Evolutionary conservation across 2,113 vertebrate genomes (phyloP), one percentile per base, ranked within the genome.

Genomic region (Ardeotis arabs): DNA sequence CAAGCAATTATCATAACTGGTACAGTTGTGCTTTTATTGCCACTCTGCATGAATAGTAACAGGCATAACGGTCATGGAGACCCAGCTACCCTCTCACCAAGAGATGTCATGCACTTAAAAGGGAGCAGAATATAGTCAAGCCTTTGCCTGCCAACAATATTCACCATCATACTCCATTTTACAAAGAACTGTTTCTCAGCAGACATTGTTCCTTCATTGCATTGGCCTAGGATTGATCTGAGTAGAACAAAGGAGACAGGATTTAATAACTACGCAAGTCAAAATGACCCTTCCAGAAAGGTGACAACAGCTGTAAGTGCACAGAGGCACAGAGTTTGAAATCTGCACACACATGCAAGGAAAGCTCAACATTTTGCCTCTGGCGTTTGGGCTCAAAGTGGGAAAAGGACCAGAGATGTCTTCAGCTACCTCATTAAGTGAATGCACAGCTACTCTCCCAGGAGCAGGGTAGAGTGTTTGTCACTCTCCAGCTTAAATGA

Each of bases 351-450:
- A 52, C 52, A 66, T 53, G 80, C 62, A 89, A 89, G 80, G 35
- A 59, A 87, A 84, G 6, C 68, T 95, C 73, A 59, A 69, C 62
- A 35, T 96, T 92, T 96, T 93, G 91, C 91, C 93, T 90, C 91
- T 93, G 89, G 84, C 93, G 0, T 87, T 79, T 81, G 82, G 73
- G 59, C 85, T 96, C 84, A 76, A 94, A 96, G 91, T 76, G 55
- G 74, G 77, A 89, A 93, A 95, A 92, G 37, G 73, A 84, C 84
- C 59, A 74, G 79, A 78, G 69, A 83, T 75, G 60, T 87, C 91
- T 89, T 97, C 91, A 84, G 56, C 87, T 97, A 79, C 74, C 87
- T 95, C 95, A 91, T 91, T 95, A 95, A 95, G n/a, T 56, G 79
- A 87, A 84, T 70, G 70, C 82, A 63, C 58, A 83, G 53, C 69